Percentiles rank a stretch among this genome's conserved stretches.
phyloP scores from a whole-genome alignment of 2,888 invertebrate species.

The Nephrocerus scutellatus region DNA sequence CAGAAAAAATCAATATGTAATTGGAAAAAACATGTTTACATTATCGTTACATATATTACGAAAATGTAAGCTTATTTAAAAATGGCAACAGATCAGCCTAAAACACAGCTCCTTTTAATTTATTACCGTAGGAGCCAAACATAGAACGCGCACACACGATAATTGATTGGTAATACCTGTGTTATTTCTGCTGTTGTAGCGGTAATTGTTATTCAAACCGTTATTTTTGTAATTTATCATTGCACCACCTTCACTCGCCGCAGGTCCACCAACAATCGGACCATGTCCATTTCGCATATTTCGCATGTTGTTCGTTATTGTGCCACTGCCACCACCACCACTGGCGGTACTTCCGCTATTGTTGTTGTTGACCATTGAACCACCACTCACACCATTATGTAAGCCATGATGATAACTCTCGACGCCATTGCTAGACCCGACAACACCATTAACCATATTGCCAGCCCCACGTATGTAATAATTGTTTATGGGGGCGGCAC shows the following conservation, averaged over 20 bases:
- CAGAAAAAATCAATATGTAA: too few relatives aligned
- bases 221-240: slow-evolving; percentile 39
- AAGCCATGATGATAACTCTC: slow-evolving; percentile 10
- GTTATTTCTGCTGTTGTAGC: slow-evolving; percentile 44
- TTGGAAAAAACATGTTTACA: too few relatives aligned
- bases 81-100: too few relatives aligned
- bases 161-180: slow-evolving; percentile 41
- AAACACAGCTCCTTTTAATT: too few relatives aligned
- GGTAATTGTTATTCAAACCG: slow-evolving; percentile 46
- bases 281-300: slow-evolving; percentile 32
- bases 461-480: slow-evolving; percentile 18
- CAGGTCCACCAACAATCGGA: slow-evolving; percentile 17
- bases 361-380: slow-evolving; percentile 2
- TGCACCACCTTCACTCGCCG: slow-evolving; percentile 25
- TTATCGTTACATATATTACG: too few relatives aligned
- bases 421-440: slow-evolving; percentile 7
- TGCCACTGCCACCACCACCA: slow-evolving; percentile 2
- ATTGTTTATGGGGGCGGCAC: slow-evolving; percentile 21
- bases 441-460: slow-evolving; percentile 21
- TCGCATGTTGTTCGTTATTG: slow-evolving; percentile 28
- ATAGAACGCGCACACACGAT: too few relatives aligned
- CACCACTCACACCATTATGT: slow-evolving; percentile 8
- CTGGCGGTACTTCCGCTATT: slow-evolving; percentile 14
- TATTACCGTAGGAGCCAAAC: too few relatives aligned
- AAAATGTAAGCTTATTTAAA: too few relatives aligned